Evolutionary conservation across 2,888 invertebrate genomes (phyloP), one percentile per base, ranked within the genome.

Genomic region (Odontocerum albicorne): DNA sequence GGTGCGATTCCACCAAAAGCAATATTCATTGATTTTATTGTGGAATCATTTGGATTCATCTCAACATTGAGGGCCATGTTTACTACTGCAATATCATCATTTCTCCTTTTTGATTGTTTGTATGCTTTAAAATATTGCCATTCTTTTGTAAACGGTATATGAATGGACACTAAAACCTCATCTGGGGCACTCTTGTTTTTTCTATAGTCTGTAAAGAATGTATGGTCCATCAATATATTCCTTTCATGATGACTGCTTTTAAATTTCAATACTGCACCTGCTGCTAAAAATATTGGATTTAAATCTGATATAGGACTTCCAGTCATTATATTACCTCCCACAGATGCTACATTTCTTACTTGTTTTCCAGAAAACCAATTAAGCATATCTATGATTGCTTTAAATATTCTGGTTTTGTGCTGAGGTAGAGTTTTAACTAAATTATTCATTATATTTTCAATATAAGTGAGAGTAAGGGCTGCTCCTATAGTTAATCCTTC

Each of bases 291-390:
- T 63, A 97, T 85, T 0, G 96, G 96, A 72, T 94, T 94, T 66
- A 97, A 80, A 73, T 98, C 97, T 0, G 96, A 96, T 68, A 97
- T 96, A 0, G 97, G 96, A 73, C 96, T 96, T 12, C 92, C 92
- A 0, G 96, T 96, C 77, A 96, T 87, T 60, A 97, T 90, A 71
- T 97, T 96, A 19, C 97, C 96, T 22, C 90, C 94, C 20, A 97
- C 74, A 10, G 92, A 87, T 43, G 95, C 96, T 10, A 94, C 94
- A 72, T 96, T 97, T 60, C 97, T 80, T 44, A 97, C 92, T 77
- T 97, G 97, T 66, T 87, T 90, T 4, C 96, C 96, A 43, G 95
- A 97, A 78, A 97, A 97, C 87, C 90, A 94, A 68, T 92, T 86
- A 19, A 97, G 74, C 90, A 96, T 97, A 47, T 90, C 85, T 4